phyloP scores from a whole-genome alignment of 2,888 invertebrate genomes.

The Phyllotreta cruciferae region DNA sequence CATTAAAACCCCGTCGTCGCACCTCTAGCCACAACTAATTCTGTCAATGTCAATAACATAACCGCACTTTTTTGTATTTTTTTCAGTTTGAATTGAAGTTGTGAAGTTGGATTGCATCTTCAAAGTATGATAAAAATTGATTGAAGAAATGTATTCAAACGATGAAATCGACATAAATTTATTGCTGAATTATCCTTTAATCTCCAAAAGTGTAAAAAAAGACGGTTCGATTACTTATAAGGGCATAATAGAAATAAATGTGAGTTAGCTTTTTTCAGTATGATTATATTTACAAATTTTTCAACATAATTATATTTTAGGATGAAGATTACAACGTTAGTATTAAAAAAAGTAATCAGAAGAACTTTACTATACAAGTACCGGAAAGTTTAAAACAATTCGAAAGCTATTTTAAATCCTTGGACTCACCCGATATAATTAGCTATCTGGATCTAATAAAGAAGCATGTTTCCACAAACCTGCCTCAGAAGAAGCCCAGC shows the following conservation, averaged over 20 bases:
- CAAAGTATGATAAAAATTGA: too few species aligned
- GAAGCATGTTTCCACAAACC: slow-evolving; percentile 37
- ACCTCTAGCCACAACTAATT: slow-evolving; percentile 2
- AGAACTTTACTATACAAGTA: slow-evolving; percentile 32
- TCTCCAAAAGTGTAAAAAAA: slow-evolving; percentile 36
- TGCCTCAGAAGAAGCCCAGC: slow-evolving; percentile 18
- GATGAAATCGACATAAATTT: slow-evolving; percentile 32
- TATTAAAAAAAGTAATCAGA: slow-evolving; percentile 32
- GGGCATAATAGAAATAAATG: slow-evolving; percentile 45
- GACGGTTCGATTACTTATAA: slow-evolving; percentile 42
- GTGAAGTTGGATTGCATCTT: too few species aligned
- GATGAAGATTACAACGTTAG: slow-evolving; percentile 44
- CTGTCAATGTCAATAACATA: background rate
- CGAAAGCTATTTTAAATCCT: slow-evolving; percentile 32
- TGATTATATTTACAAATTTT: slow-evolving; percentile 11
- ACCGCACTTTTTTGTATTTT: slow-evolving; percentile 8
- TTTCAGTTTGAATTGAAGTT: background rate
- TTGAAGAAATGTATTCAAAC: slow-evolving; percentile 7
- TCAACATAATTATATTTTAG: slow-evolving; percentile 36
- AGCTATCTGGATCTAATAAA: slow-evolving; percentile 45
- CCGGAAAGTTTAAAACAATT: slow-evolving; percentile 14
- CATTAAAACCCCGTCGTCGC: background rate
- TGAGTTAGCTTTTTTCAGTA: slow-evolving; percentile 29
- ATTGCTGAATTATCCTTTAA: slow-evolving; percentile 50
- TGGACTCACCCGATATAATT: slow-evolving; percentile 32